Conservation (phyloP, 2,113 vertebrate species). For the Pachyramphus minor region DNA sequence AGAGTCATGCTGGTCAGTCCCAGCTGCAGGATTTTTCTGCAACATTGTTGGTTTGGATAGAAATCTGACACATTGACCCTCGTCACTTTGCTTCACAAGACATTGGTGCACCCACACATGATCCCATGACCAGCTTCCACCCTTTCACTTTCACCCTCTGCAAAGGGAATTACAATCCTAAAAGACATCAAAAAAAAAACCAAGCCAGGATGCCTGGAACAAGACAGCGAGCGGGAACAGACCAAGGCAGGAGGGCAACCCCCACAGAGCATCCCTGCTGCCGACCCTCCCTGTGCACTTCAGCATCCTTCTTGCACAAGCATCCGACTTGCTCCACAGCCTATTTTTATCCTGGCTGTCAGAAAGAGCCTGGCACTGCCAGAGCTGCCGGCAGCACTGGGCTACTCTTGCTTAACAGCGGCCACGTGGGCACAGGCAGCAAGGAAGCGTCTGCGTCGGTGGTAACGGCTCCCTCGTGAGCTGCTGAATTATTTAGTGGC, state of each 20-base stretch:
- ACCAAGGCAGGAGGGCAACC: background rate
- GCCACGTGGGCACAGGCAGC: constrained; percentile 1
- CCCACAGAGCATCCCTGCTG: background rate
- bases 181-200: background rate
- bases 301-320: background rate
- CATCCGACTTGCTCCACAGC: background rate
- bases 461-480: constrained; percentile 22
- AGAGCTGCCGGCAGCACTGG: background rate
- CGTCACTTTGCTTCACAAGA: background rate
- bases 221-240: fast-evolving
- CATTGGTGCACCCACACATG: fast-evolving
- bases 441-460: background rate
- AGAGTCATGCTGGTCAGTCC: fast-evolving
- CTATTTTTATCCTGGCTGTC: background rate
- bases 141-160: background rate
- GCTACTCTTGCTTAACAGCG: background rate
- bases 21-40: background rate
- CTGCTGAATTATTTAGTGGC: constrained; percentile 54
- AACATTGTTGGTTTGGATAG: background rate
- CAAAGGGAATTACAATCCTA: background rate
- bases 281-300: background rate
- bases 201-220: background rate
- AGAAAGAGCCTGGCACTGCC: background rate
- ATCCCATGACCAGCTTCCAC: background rate
- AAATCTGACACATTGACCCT: background rate